These are phyloP conservation scores for Emmelina monodactyla DNA, from an alignment of 2,888 invertebrate genomes.

Conservation along the genomic window DNA sequence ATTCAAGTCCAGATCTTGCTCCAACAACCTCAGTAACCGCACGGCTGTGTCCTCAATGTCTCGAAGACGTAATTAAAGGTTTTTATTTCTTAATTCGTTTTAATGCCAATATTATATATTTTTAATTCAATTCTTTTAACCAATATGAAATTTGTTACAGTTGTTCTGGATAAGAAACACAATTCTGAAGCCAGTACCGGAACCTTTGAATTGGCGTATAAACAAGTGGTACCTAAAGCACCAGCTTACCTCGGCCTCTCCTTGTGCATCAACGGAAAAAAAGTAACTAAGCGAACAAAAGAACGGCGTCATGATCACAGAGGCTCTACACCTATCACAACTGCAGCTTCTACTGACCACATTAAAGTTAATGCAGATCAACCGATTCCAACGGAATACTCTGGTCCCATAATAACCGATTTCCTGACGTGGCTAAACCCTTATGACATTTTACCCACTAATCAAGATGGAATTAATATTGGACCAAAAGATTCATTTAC, in stretches of 20 bases:
- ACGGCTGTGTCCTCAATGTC: slow-evolving; percentile 82
- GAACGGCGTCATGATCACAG: slow-evolving; percentile 46
- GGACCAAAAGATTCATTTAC: slow-evolving; percentile 41
- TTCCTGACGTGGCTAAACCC: slow-evolving; percentile 72
- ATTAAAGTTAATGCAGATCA: slow-evolving; percentile 27
- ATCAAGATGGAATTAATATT: slow-evolving; percentile 42
- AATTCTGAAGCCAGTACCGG: slow-evolving; percentile 82
- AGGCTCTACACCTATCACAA: slow-evolving; percentile 30
- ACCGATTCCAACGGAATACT: slow-evolving; percentile 56
- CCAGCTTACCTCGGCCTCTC: slow-evolving; percentile 83
- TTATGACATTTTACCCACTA: slow-evolving; percentile 40
- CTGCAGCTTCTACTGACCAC: slow-evolving; percentile 32
- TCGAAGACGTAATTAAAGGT: slow-evolving; percentile 94
- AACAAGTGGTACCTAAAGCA: slow-evolving; percentile 77
- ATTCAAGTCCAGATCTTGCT: slow-evolving; percentile 91
- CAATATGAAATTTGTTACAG: no score
- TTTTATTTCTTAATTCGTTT: no score
- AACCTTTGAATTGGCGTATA: slow-evolving; percentile 80
- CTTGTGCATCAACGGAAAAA: slow-evolving; percentile 72
- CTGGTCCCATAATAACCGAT: slow-evolving; percentile 73
- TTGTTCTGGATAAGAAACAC: slow-evolving; percentile 76
- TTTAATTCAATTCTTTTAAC: no score
- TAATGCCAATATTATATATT: no score
- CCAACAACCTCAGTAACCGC: slow-evolving; percentile 91
- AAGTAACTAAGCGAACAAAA: slow-evolving; percentile 58